Conservation (phyloP, 2,888 invertebrate genomes). For the Drosophila maculinotata region DNA sequence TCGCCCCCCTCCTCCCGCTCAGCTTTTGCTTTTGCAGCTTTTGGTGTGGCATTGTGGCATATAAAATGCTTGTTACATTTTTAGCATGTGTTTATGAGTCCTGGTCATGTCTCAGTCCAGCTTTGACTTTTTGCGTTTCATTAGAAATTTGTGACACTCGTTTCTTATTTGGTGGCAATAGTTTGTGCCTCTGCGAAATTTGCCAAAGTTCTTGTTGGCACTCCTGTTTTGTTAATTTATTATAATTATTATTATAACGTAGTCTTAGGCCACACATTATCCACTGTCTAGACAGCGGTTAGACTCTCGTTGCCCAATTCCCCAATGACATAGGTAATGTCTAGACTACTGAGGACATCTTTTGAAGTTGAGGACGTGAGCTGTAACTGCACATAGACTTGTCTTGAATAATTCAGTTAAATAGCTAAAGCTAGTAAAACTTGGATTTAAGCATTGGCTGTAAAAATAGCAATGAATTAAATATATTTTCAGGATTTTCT, state of each 20-base stretch:
- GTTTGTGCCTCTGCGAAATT: not conserved
- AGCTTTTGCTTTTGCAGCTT: constrained; percentile 8
- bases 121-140: constrained; percentile 37
- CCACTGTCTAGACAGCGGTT: not conserved
- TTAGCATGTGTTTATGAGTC: constrained; percentile 46
- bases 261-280: not conserved
- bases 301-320: not conserved
- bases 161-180: not conserved
- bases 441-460: no score
- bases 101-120: constrained; percentile 37
- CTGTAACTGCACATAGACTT: not conserved
- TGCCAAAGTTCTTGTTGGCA: not conserved
- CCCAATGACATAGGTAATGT: no score
- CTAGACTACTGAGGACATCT: not conserved
- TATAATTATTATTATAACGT: not conserved
- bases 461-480: no score
- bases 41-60: constrained; percentile 49
- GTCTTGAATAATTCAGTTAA: not conserved
- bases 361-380: not conserved
- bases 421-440: no score
- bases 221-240: not conserved
- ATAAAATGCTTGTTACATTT: constrained; percentile 55
- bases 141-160: constrained; percentile 26
- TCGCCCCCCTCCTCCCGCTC: not conserved
- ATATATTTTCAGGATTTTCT: no score